Evolutionary conservation across 2,113 vertebrate species (phyloP).

Genomic region (Psilopsiagon aymara): DNA sequence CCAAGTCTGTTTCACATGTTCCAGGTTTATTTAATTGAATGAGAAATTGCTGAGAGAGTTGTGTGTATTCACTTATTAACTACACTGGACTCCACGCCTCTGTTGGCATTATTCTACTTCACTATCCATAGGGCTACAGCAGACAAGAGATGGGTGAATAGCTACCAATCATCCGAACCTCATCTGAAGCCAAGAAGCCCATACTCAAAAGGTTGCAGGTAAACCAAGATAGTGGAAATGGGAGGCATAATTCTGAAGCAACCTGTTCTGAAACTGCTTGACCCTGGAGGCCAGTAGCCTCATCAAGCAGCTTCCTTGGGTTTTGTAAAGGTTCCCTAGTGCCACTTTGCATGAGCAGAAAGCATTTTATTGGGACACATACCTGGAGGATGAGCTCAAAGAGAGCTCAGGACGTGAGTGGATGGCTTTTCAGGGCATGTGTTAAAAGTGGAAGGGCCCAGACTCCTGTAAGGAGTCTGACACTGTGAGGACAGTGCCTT

Average conservation of each 20-base stretch:
- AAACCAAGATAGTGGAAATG: background rate
- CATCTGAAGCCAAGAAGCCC: background rate
- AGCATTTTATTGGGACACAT: background rate
- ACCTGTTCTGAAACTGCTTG: background rate
- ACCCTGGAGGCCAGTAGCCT: background rate
- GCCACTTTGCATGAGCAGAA: background rate
- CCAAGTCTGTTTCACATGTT: background rate
- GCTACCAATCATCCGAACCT: background rate
- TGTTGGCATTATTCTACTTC: background rate
- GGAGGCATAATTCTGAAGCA: background rate
- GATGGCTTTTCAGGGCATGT: background rate
- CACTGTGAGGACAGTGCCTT: background rate
- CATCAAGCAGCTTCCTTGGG: background rate
- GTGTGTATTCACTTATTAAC: background rate
- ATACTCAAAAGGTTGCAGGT: background rate
- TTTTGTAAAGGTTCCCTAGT: background rate
- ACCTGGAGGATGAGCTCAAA: background rate
- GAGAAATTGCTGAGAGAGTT: background rate
- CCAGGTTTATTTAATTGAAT: background rate
- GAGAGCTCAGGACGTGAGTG: background rate
- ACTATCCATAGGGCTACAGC: background rate
- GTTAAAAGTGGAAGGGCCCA: background rate
- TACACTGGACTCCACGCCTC: background rate
- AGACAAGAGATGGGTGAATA: background rate
- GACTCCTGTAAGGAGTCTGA: background rate